A percentile compares a stretch with the other conserved stretches of the same genome.
Evolutionary conservation across 1,140 invertebrate species (phyloP).

Genomic region (Penaeus japonicus): DNA sequence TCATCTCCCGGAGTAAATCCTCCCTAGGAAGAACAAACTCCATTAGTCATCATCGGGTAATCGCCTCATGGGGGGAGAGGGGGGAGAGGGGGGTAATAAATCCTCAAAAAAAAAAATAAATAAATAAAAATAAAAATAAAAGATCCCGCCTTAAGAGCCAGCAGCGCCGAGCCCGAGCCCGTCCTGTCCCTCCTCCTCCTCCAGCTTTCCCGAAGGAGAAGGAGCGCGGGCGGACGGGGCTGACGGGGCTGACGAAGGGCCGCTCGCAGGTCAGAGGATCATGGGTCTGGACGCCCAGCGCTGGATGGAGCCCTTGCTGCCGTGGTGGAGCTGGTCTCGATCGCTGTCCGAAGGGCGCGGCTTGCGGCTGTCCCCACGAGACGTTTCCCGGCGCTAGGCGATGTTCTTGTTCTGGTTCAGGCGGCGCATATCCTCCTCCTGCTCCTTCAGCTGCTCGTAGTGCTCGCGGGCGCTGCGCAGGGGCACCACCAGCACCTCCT

Average conservation of each 20-base stretch:
- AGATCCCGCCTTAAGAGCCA: too few species aligned
- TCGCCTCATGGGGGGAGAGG: too few species aligned
- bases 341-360: background rate
- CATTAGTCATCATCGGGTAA: too few species aligned
- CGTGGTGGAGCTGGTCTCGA: background rate
- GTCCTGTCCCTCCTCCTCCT: too few species aligned
- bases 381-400: background rate
- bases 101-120: too few species aligned
- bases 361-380: background rate
- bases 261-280: background rate
- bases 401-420: background rate
- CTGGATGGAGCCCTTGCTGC: background rate
- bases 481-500: slow-evolving; percentile 72
- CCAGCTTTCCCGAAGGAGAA: too few species aligned
- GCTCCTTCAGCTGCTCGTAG: slow-evolving; percentile 73
- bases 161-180: too few species aligned
- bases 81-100: too few species aligned
- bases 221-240: background rate
- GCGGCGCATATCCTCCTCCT: slow-evolving; percentile 56
- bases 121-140: too few species aligned
- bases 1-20: too few species aligned
- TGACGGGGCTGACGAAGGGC: background rate
- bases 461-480: slow-evolving; percentile 73
- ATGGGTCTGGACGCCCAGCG: background rate
- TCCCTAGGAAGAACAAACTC: too few species aligned